Conservation (phyloP, 1,140 invertebrate species). For the Pogonomyrmex californicus region DNA sequence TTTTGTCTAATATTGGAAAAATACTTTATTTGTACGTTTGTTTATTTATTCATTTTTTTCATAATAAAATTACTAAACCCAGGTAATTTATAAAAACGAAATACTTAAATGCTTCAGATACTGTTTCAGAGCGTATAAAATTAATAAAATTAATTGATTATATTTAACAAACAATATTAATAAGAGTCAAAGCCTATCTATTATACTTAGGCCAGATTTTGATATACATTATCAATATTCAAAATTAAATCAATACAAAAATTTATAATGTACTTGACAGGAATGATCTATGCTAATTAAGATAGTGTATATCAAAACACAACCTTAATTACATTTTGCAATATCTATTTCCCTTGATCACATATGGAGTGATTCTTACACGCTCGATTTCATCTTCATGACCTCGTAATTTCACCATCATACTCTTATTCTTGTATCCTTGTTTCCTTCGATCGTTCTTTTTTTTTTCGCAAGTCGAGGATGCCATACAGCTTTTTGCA, state of each 20-base stretch:
- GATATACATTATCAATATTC: no score
- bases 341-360: not conserved
- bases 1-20: not conserved
- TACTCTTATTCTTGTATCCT: not conserved
- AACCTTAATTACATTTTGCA: not conserved
- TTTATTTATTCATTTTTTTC: not conserved
- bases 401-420: constrained; percentile 51
- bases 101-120: not conserved
- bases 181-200: not conserved
- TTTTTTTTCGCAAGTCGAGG: constrained; percentile 26
- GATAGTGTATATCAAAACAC: no score
- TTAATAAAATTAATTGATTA: not conserved
- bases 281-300: no score
- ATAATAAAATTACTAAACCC: not conserved
- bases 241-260: no score
- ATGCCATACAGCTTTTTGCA: constrained; percentile 57
- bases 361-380: not conserved
- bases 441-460: not conserved
- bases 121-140: not conserved
- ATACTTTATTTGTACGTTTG: not conserved
- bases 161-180: not conserved
- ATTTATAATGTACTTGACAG: no score
- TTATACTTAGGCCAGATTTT: no score
- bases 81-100: not conserved
- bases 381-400: constrained; percentile 30